Evolutionary conservation across 2,113 vertebrate species (phyloP).

Genomic region (Mungos mungo): DNA sequence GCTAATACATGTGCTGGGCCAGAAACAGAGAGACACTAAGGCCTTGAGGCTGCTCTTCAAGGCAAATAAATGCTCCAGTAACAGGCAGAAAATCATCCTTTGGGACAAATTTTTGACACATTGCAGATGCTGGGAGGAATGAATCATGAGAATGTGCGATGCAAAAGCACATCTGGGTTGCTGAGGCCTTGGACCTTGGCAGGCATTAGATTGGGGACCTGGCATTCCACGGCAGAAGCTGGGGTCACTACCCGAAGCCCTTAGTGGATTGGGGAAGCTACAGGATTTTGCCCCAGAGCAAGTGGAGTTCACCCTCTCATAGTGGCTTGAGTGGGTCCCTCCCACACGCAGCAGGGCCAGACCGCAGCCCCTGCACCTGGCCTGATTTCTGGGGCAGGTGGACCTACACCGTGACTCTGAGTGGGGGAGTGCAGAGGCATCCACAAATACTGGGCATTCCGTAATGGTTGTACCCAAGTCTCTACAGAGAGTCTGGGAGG

Average conservation of each 20-base stretch:
- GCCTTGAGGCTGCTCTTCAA: background rate
- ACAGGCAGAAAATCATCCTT: background rate
- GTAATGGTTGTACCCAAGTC: background rate
- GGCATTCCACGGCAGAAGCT: background rate
- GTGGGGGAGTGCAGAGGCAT: background rate
- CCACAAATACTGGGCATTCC: background rate
- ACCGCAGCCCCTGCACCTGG: background rate
- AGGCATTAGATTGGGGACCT: rapidly evolving
- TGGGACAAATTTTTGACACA: background rate
- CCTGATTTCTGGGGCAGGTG: background rate
- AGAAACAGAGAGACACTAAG: background rate
- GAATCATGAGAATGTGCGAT: rapidly evolving
- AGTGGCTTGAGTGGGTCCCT: background rate
- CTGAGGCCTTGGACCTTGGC: background rate
- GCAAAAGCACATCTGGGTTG: background rate
- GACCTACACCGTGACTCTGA: too few relatives aligned
- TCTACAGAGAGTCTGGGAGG: background rate
- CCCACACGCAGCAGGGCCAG: background rate
- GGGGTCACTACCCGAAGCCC: background rate
- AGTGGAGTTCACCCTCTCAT: rapidly evolving
- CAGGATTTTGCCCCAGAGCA: background rate
- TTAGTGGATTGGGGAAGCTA: background rate
- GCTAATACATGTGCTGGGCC: background rate
- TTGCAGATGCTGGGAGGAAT: background rate
- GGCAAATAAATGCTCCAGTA: background rate